Conservation (phyloP, 23 tunicate genomes). For the Diplosoma virens region DNA sequence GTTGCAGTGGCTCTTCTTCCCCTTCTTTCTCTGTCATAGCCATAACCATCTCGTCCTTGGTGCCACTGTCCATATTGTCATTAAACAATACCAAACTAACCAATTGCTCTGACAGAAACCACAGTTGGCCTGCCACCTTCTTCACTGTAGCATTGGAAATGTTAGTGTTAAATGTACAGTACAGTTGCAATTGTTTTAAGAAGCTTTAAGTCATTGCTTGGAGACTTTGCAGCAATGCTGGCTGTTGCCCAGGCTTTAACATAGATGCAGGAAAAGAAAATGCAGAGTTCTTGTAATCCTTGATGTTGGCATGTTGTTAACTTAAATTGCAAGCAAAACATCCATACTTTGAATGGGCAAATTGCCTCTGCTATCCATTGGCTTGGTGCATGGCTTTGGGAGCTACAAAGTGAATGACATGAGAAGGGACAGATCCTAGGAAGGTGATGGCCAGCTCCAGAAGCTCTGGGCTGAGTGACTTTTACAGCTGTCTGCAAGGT, state of each 20-base stretch:
- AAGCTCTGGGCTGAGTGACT: constrained; percentile 9
- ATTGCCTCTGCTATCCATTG: constrained; percentile 4
- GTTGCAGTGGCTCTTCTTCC: no score
- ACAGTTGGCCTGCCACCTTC: background rate
- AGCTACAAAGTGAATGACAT: constrained; percentile 13
- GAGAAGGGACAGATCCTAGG: background rate
- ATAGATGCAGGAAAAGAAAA: constrained; percentile 1
- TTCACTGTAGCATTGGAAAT: background rate
- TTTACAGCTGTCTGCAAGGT: background rate
- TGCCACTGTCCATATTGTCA: background rate
- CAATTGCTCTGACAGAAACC: background rate
- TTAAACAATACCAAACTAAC: background rate
- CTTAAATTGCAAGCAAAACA: background rate
- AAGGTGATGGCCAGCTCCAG: constrained; percentile 2
- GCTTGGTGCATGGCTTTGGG: constrained; percentile 2
- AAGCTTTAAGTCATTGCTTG: background rate
- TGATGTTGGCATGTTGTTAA: background rate
- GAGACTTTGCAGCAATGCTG: background rate
- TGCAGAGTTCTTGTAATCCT: constrained; percentile 3
- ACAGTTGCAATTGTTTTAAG: background rate
- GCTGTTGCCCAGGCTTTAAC: constrained; percentile 3
- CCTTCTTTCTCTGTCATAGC: no score
- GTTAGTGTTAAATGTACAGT: background rate
- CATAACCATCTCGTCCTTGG: constrained; percentile 3
- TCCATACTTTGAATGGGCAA: background rate